These are phyloP conservation scores for Rotaria socialis DNA, from an alignment of 2,888 invertebrate species.

Conservation along the genomic window DNA sequence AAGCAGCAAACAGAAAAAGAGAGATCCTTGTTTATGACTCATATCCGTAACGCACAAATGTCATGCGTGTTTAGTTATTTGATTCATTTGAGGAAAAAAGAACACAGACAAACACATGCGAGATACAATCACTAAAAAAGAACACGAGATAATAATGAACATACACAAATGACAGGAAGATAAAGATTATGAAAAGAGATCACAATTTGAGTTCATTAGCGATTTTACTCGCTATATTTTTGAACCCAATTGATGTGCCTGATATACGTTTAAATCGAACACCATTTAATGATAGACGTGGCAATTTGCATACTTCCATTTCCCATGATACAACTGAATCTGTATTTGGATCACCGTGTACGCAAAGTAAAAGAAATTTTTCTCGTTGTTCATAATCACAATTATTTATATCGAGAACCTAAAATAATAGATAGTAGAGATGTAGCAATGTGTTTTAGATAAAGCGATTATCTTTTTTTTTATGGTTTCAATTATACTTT, in stretches of 20 bases:
- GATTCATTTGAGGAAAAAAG: background rate
- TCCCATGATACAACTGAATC: conserved; percentile 84
- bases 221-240: conserved; percentile 46
- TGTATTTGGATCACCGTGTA: conserved; percentile 95
- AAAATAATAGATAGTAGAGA: background rate
- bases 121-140: conserved; percentile 6
- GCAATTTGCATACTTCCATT: conserved; percentile 82
- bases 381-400: conserved; percentile 99
- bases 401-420: conserved; percentile 83
- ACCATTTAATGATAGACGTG: conserved; percentile 92
- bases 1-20: background rate
- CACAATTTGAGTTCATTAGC: conserved; percentile 47
- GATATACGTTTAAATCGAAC: conserved; percentile 69
- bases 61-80: background rate
- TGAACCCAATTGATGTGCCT: conserved; percentile 61
- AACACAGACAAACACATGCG: background rate
- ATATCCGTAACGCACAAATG: background rate
- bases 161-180: background rate
- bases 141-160: background rate
- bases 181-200: background rate
- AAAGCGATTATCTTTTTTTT: too few species aligned
- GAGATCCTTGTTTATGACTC: conserved; percentile 2
- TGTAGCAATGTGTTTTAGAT: too few species aligned
- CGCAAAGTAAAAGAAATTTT: conserved; percentile 90
- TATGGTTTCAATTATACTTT: too few species aligned